These are phyloP conservation scores for Ectemnius cavifrons DNA, from an alignment of 2,888 invertebrate genomes.

Conservation along the genomic window DNA sequence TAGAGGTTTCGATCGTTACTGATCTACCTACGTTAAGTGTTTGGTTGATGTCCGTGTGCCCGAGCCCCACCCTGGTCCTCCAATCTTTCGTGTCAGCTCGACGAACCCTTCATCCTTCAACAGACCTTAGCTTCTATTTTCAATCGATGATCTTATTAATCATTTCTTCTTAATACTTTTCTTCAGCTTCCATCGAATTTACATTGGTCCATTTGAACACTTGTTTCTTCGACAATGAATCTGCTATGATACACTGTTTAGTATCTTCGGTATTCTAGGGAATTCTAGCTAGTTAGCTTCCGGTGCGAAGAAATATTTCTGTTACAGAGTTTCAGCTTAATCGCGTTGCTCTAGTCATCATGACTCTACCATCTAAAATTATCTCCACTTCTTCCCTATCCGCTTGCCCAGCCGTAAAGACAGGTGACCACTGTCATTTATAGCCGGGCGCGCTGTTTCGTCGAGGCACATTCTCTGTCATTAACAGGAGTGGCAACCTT, in stretches of 20 bases:
- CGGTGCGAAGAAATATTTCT: too few species aligned
- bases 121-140: too few species aligned
- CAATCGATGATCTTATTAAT: too few species aligned
- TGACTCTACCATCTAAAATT: not conserved
- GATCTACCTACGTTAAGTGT: slow-evolving; percentile 64
- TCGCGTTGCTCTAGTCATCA: too few species aligned
- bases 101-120: not conserved
- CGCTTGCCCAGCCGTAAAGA: not conserved
- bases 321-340: too few species aligned
- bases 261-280: too few species aligned
- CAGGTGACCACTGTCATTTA: not conserved
- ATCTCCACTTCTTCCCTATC: not conserved
- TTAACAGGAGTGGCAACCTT: slow-evolving; percentile 3
- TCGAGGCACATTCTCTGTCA: not conserved
- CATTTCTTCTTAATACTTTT: too few species aligned
- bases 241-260: too few species aligned
- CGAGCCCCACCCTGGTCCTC: slow-evolving; percentile 61
- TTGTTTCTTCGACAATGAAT: too few species aligned
- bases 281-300: too few species aligned
- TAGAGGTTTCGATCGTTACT: slow-evolving; percentile 66
- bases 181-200: too few species aligned
- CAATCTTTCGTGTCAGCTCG: not conserved
- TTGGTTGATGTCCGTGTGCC: slow-evolving; percentile 55
- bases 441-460: not conserved
- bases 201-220: too few species aligned